These are phyloP conservation scores for Amblyjoppa proteus DNA, from an alignment of 2,888 invertebrate genomes.

Conservation along the genomic window DNA sequence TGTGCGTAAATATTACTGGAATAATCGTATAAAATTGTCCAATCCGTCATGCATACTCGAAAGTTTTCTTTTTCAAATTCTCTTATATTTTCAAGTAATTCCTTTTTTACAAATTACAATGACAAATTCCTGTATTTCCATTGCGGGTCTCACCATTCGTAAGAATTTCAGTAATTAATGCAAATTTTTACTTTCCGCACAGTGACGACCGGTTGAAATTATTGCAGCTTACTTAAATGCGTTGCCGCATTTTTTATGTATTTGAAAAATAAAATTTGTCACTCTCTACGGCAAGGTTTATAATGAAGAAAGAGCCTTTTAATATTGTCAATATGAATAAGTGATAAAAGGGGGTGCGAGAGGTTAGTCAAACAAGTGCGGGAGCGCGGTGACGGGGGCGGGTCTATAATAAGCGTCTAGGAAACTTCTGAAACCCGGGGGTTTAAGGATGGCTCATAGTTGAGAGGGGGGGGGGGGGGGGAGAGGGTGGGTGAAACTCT, in stretches of 20 bases:
- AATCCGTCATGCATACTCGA: not conserved
- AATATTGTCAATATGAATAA: conserved; percentile 3
- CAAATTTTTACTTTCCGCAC: not conserved
- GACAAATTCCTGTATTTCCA: not conserved
- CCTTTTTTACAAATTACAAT: not conserved
- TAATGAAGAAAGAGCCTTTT: not conserved
- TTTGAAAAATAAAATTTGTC: not conserved
- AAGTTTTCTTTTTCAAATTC: not conserved
- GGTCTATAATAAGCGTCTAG: conserved; percentile 25
- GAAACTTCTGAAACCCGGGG: conserved; percentile 15
- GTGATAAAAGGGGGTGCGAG: not conserved
- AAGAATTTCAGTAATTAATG: not conserved
- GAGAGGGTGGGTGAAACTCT: conserved; percentile 11
- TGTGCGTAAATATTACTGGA: not conserved
- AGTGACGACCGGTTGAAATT: not conserved
- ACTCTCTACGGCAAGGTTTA: not conserved
- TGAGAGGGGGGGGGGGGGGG: conserved; percentile 6
- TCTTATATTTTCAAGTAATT: not conserved
- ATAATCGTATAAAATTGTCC: not conserved
- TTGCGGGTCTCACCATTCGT: not conserved
- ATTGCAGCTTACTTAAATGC: not conserved
- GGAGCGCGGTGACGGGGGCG: conserved; percentile 1
- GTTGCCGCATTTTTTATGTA: too few relatives aligned
- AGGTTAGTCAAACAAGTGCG: conserved; percentile 38
- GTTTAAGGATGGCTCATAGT: conserved; percentile 16